Conservation (phyloP, 1,140 invertebrate species). For the Prorops nasuta region DNA sequence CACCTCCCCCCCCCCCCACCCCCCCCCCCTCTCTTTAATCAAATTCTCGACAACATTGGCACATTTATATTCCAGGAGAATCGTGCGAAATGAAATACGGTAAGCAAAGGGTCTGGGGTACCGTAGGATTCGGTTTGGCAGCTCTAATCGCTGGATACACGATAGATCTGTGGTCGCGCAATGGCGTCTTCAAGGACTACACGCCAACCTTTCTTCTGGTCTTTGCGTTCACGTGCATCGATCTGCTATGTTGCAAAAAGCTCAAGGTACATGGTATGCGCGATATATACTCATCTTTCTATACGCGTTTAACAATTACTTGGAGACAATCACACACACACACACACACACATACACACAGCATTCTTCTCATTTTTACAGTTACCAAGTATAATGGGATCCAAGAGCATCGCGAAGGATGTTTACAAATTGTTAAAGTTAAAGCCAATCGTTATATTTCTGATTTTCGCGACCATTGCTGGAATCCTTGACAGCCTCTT, state of each 20-base stretch:
- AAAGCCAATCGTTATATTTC: slow-evolving; percentile 64
- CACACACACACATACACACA: too few relatives aligned
- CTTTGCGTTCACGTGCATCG: slow-evolving; percentile 61
- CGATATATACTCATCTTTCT: too few relatives aligned
- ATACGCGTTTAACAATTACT: too few relatives aligned
- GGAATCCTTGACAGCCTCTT: slow-evolving; percentile 76
- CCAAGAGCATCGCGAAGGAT: slow-evolving; percentile 65
- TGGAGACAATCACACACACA: too few relatives aligned
- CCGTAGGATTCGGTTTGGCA: slow-evolving; percentile 70
- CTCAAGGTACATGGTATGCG: too few relatives aligned
- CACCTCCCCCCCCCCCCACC: too few relatives aligned
- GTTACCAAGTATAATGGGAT: slow-evolving; percentile 65
- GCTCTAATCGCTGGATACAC: slow-evolving; percentile 67
- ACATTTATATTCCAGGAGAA: slow-evolving; percentile 47
- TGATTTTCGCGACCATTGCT: slow-evolving; percentile 68
- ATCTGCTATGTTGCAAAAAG: slow-evolving; percentile 64
- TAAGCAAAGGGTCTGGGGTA: slow-evolving; percentile 76
- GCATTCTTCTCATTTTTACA: slow-evolving; percentile 47
- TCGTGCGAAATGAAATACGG: slow-evolving; percentile 69
- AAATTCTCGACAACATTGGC: too few relatives aligned
- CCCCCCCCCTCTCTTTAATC: too few relatives aligned
- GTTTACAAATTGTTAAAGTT: slow-evolving; percentile 61
- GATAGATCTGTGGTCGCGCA: slow-evolving; percentile 61
- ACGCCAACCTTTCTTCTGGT: slow-evolving; percentile 70
- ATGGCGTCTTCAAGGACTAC: slow-evolving; percentile 61